phyloP scores from a whole-genome alignment of 2,797 vertebrate genomes.

The Borostomias antarcticus region DNA sequence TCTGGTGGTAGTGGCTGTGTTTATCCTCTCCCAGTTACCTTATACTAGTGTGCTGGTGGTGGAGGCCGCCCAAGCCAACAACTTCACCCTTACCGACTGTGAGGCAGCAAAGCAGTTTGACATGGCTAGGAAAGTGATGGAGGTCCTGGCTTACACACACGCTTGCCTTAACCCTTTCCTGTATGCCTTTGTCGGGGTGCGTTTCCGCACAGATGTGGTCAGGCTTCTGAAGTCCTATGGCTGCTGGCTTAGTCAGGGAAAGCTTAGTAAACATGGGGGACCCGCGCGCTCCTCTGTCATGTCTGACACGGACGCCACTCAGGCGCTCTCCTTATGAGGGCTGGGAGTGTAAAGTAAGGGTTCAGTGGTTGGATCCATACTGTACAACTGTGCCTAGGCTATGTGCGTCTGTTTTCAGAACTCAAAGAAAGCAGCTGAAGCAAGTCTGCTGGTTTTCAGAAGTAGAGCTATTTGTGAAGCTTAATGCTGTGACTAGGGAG shows the following conservation, averaged over 20 bases:
- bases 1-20: conserved; percentile 75
- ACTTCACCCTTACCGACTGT: conserved; percentile 63
- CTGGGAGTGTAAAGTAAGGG: no score
- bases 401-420: neutral
- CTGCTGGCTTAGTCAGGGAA: conserved; percentile 40
- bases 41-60: conserved; percentile 80
- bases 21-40: conserved; percentile 85
- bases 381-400: neutral
- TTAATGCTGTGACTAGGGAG: neutral
- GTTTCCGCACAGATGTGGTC: conserved; percentile 78
- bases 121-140: conserved; percentile 75
- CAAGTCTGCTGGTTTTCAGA: neutral
- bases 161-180: conserved; percentile 90
- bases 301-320: conserved; percentile 76
- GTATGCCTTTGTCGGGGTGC: conserved; percentile 84
- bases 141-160: conserved; percentile 84
- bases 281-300: conserved; percentile 65
- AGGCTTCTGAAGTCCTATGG: conserved; percentile 59
- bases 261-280: conserved; percentile 42
- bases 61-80: conserved; percentile 69
- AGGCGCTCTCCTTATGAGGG: conserved; percentile 70
- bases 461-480: neutral
- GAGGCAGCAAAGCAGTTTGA: conserved; percentile 54
- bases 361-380: no score
- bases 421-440: neutral